A percentile compares a stretch with the other conserved stretches of the same genome.
Evolutionary conservation across 2,888 invertebrate species (phyloP).

Genomic region (Deroplatys truncata): DNA sequence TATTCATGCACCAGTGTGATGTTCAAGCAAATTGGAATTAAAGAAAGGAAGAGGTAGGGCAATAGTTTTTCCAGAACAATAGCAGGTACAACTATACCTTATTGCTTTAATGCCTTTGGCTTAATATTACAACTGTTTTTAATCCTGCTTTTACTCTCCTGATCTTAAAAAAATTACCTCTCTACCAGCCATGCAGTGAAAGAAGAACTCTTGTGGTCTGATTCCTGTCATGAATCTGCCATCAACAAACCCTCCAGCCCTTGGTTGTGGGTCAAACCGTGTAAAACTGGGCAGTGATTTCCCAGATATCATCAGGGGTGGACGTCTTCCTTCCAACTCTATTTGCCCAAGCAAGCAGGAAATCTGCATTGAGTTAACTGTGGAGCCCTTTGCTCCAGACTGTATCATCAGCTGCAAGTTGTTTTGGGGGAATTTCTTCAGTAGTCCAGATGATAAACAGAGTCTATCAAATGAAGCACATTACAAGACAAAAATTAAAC

Average conservation of each 20-base stretch:
- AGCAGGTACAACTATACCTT: no score
- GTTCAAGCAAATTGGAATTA: no score
- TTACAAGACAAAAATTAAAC: not conserved
- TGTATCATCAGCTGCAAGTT: constrained; percentile 98
- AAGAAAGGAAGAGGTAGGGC: no score
- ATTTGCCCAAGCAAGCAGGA: constrained; percentile 97
- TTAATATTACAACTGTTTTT: not conserved
- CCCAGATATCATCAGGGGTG: constrained; percentile 92
- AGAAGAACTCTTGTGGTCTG: constrained; percentile 95
- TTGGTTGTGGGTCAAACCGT: constrained; percentile 79
- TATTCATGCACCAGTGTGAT: no score
- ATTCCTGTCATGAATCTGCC: constrained; percentile 98
- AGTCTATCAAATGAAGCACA: constrained; percentile 45
- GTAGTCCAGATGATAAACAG: constrained; percentile 79
- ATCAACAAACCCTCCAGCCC: constrained; percentile 94
- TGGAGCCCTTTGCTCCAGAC: constrained; percentile 98
- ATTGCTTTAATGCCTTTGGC: not conserved
- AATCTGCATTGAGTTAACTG: constrained; percentile 97
- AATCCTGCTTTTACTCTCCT: not conserved
- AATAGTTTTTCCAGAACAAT: no score
- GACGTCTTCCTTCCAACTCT: constrained; percentile 95
- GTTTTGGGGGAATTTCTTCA: constrained; percentile 86
- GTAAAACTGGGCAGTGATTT: constrained; percentile 88
- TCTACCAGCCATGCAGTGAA: constrained; percentile 99
- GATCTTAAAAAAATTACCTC: constrained; percentile 57